phyloP scores from a whole-genome alignment of 2,797 vertebrate genomes.

The Austrolebias charrua region DNA sequence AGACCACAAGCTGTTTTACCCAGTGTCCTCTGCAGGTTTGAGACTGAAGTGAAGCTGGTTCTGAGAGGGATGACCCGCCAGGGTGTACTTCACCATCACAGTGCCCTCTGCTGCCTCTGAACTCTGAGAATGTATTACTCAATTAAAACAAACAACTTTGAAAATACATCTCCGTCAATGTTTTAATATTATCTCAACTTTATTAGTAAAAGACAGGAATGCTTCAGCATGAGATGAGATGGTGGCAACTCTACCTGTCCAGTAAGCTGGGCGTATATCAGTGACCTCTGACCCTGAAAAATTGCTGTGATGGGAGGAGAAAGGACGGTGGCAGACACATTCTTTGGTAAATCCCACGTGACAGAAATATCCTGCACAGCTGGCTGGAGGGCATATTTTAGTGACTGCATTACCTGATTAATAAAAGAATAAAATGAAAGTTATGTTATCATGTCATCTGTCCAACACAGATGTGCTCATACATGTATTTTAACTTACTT shows the following conservation, averaged over 20 bases:
- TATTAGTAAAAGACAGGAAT: background rate
- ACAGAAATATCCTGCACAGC: slow-evolving; percentile 65
- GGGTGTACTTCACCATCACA: slow-evolving; percentile 75
- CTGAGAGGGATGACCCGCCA: slow-evolving; percentile 71
- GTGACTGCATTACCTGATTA: slow-evolving; percentile 78
- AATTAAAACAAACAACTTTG: background rate
- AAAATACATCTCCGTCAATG: background rate
- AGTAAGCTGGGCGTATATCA: slow-evolving; percentile 74
- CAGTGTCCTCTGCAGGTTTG: slow-evolving; percentile 62
- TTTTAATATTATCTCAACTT: background rate
- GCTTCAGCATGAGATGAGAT: background rate
- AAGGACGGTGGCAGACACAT: slow-evolving; percentile 67
- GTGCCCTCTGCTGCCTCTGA: slow-evolving; percentile 58
- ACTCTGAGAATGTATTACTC: slow-evolving; percentile 52
- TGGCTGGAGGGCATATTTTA: slow-evolving; percentile 81
- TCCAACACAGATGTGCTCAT: background rate
- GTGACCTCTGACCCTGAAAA: slow-evolving; percentile 83
- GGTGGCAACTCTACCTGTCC: slow-evolving; percentile 60
- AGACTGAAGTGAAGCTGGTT: slow-evolving; percentile 75
- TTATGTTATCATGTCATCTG: background rate
- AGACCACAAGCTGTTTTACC: slow-evolving; percentile 55
- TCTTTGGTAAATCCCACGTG: slow-evolving; percentile 74
- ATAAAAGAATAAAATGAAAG: background rate
- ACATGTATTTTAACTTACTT: slow-evolving; percentile 69
- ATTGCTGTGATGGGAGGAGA: slow-evolving; percentile 75